Evolutionary conservation across 2,113 vertebrate species (phyloP), one percentile per base, ranked within the genome.

Genomic region (Phycodurus eques): DNA sequence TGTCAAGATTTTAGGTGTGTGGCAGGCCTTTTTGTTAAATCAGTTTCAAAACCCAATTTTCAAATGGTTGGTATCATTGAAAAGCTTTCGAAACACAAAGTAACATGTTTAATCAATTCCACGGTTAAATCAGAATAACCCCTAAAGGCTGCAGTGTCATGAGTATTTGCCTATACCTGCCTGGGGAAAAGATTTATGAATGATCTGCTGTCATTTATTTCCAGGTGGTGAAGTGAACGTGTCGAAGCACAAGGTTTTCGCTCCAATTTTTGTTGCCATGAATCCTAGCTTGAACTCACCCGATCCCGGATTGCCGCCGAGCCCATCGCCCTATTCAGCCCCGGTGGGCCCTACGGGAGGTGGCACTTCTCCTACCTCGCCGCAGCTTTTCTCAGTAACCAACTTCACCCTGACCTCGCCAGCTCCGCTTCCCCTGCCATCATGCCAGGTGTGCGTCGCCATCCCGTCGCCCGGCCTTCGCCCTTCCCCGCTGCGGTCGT

Each of bases 371-470:
- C 44, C 22, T 11, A 7, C 65, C 62, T 68, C 74, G 1, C 11
- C 44, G 22, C 42, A 11, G 22, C 11, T n/a, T 17, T 5, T 11
- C 63, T 12, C 11, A 0, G 46, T 74, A 8, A 56, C 67, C 20
- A 61, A 0, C 42, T 63, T 33, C 14, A 2, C 10, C 5, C 53
- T 8, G 20, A 49, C 67, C 33, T 31, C 20, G 0, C 10, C 1
- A 0, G n/a, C 14, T 13, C 59, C n/a, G 22, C 0, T 5, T 19
- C 4, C 19, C 0, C 62, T 20, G 2, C 13, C 44, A 0, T 66
- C 72, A 54, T 7, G 2, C 73, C 82, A 78, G 67, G 65, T 86
- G 7, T 80, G 80, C 0, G n/a, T 87, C 64, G 47, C 77, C 61
- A 0, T 80, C 54, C 49, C 69, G 1, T 79, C 83, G 15, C 75